Evolutionary conservation across 1,140 invertebrate species (phyloP).

Genomic region (Drosophila azteca): DNA sequence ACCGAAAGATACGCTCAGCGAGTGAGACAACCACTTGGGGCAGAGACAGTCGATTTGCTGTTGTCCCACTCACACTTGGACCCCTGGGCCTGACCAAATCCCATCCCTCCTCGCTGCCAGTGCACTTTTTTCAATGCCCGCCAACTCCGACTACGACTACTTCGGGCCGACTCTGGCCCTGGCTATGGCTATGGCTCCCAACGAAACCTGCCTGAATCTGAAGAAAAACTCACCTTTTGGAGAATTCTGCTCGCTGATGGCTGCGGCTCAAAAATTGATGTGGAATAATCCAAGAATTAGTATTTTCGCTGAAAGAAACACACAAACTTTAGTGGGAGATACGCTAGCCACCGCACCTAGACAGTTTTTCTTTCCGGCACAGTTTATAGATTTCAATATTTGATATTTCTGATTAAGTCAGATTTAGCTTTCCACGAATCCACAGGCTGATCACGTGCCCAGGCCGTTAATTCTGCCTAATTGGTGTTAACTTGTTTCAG

Average conservation of each 20-base stretch:
- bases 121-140: conserved; percentile 59
- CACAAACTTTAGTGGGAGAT: conserved; percentile 57
- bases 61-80: conserved; percentile 52
- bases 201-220: conserved; percentile 11
- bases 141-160: conserved; percentile 11
- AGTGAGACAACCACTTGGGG: conserved; percentile 34
- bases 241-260: conserved; percentile 41
- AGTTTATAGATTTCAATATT: conserved; percentile 4
- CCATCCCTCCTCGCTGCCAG: conserved; percentile 50
- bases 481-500: conserved; percentile 16
- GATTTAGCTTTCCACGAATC: conserved; percentile 1
- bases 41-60: conserved; percentile 26
- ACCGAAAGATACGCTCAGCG: conserved; percentile 38
- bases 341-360: conserved; percentile 43
- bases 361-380: conserved; percentile 35
- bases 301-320: conserved; percentile 68
- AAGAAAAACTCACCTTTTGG: conserved; percentile 52
- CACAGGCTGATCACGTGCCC: conserved; percentile 31
- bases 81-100: conserved; percentile 57
- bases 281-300: conserved; percentile 61
- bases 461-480: conserved; percentile 33
- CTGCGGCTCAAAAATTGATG: conserved; percentile 36
- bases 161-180: conserved; percentile 16
- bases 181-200: conserved; percentile 18
- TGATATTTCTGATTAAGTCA: neutral